Percentiles rank a stretch among this genome's conserved stretches.
phyloP scores from a whole-genome alignment of 2,113 vertebrate species.

The Nyctibius bracteatus region DNA sequence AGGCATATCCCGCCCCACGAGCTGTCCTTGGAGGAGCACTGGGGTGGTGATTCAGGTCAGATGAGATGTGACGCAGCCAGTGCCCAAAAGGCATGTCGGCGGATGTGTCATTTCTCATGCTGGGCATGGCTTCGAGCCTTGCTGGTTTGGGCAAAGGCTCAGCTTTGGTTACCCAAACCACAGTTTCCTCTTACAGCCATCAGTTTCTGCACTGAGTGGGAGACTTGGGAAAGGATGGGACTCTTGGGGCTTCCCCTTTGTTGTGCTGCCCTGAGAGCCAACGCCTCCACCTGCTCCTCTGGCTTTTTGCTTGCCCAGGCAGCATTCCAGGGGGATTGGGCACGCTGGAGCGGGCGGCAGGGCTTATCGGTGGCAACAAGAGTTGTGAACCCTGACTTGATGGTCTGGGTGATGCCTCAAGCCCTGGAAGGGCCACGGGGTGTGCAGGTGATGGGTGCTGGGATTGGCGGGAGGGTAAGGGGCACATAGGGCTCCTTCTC shows the following conservation, averaged over 20 bases:
- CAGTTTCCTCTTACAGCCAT: neutral
- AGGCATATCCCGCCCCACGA: accelerated
- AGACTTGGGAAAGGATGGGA: neutral
- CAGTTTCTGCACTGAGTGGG: accelerated
- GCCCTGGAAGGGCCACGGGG: neutral
- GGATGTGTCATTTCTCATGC: neutral
- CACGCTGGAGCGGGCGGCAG: neutral
- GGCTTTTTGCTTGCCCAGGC: neutral
- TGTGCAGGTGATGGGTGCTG: neutral
- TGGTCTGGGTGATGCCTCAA: neutral
- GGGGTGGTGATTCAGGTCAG: neutral
- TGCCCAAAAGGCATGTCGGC: neutral
- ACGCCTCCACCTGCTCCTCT: neutral
- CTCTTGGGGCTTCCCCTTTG: neutral
- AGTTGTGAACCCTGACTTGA: neutral
- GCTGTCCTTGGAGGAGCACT: neutral
- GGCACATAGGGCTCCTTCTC: neutral
- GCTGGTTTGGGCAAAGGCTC: neutral
- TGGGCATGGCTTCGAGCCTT: neutral
- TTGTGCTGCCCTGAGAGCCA: neutral
- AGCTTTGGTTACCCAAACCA: neutral
- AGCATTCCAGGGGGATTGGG: neutral
- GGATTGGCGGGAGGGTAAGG: accelerated
- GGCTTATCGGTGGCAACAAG: neutral
- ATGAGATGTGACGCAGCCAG: accelerated